A percentile compares a stretch with the other conserved stretches of the same genome.
These are phyloP conservation scores for Arctocebus calabarensis DNA, from an alignment of 2,797 vertebrate genomes.

Conservation along the genomic window DNA sequence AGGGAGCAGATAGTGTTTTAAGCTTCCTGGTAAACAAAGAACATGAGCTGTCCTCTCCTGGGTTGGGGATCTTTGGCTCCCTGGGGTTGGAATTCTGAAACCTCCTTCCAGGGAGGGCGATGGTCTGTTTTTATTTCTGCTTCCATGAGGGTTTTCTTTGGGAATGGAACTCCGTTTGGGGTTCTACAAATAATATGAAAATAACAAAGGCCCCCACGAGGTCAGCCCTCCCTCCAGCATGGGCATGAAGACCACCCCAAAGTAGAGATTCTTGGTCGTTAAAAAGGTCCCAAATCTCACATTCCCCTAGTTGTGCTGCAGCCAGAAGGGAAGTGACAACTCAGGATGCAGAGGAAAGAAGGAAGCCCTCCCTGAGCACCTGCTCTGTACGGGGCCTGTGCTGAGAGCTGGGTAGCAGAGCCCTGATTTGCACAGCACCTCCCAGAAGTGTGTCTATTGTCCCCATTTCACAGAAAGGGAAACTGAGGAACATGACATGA, in stretches of 20 bases:
- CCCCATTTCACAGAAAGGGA: background rate
- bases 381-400: accelerated
- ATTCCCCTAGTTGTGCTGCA: background rate
- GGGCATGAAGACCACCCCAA: background rate
- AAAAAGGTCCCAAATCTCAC: background rate
- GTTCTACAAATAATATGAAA: conserved; percentile 63
- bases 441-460: background rate
- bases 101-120: background rate
- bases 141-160: conserved; percentile 38
- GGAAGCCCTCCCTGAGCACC: background rate
- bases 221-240: background rate
- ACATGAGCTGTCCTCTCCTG: background rate
- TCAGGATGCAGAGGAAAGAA: background rate
- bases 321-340: background rate
- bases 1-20: background rate
- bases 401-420: accelerated
- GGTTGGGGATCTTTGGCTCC: background rate
- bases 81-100: background rate
- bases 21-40: conserved; percentile 45
- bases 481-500: background rate
- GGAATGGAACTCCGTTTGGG: conserved; percentile 55
- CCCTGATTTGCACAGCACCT: background rate
- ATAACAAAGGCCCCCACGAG: background rate
- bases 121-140: conserved; percentile 47
- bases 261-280: background rate